Evolutionary conservation across 2,797 vertebrate genomes (phyloP), one percentile per base, ranked within the genome.

Genomic region (Rhinichthys osculus): DNA sequence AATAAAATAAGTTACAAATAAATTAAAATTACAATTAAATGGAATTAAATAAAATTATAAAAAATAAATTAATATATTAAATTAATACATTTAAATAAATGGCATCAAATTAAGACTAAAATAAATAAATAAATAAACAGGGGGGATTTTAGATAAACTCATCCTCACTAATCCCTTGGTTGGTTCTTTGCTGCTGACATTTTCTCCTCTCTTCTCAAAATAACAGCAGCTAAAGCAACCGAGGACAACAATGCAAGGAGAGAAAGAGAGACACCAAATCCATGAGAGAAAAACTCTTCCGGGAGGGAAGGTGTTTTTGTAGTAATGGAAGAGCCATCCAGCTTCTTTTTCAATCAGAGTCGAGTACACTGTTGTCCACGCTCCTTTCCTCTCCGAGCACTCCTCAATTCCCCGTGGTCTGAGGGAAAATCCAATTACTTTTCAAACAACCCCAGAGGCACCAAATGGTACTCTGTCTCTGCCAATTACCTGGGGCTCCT

Each of bases 391-490:
- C 74, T 81, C 72, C 86, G 87, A 78, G 67, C 83, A 82, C 87
- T 83, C 88, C 90, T 90, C 88, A 69, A 87, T 91, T 92, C 90
- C 90, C 92, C 74, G 87, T 85, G 90, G 92, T 92, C 91, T 78
- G 57, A 54, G 82, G 92, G 92, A 94, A 94, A 94, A 95, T 93
- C 92, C 90, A 91, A 95, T 95, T 94, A 95, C 92, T 92, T 92
- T 90, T 89, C 89, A 93, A 93, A 93, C 92, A 92, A 91, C 92
- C 92, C 92, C 80, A 11, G 89, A 93, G 90, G 91, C 92, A 92
- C 87, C 91, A 90, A 93, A 95, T 92, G 91, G 94, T 92, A 91
- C 92, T 93, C 91, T 89, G 93, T 93, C 92, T 92, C 92, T 90
- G 90, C 92, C 89, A 92, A 92, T 93, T 94, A 95, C 93, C 93